Percentiles rank a stretch among this genome's conserved stretches.
phyloP scores from a whole-genome alignment of 2,888 invertebrate genomes.

The Cataglyphis rosenhaueri region DNA sequence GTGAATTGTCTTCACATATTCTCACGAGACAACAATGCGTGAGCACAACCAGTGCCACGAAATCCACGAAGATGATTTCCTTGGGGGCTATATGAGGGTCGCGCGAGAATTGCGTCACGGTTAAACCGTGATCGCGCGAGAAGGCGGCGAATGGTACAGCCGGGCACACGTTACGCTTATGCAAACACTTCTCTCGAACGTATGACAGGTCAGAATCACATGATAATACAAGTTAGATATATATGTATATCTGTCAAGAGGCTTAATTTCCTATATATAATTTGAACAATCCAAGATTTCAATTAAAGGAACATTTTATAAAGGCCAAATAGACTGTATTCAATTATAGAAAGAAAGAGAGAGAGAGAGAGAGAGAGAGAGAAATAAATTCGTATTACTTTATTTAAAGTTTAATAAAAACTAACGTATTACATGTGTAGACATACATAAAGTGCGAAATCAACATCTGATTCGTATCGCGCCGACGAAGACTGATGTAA shows the following conservation, averaged over 20 bases:
- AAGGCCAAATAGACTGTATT: neutral
- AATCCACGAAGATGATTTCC: slow-evolving; percentile 50
- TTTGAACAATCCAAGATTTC: neutral
- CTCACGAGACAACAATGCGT: slow-evolving; percentile 39
- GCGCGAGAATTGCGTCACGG: slow-evolving; percentile 66
- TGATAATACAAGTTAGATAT: neutral
- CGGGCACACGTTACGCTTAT: slow-evolving; percentile 50
- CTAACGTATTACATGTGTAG: neutral
- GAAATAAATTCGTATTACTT: neutral
- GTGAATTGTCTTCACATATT: slow-evolving; percentile 11
- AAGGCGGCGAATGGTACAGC: slow-evolving; percentile 63
- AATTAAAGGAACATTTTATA: neutral
- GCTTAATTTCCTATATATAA: neutral
- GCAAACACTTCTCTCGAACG: neutral
- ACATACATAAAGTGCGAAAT: neutral
- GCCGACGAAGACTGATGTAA: neutral
- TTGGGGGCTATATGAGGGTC: slow-evolving; percentile 53
- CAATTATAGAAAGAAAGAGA: neutral
- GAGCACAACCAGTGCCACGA: slow-evolving; percentile 18
- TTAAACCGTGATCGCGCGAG: slow-evolving; percentile 63
- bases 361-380: neutral
- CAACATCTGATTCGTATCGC: neutral
- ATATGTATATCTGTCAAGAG: neutral
- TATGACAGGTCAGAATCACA: neutral
- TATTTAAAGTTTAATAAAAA: neutral